Conservation (phyloP, 2,113 vertebrate genomes). For the Tautogolabrus adspersus region DNA sequence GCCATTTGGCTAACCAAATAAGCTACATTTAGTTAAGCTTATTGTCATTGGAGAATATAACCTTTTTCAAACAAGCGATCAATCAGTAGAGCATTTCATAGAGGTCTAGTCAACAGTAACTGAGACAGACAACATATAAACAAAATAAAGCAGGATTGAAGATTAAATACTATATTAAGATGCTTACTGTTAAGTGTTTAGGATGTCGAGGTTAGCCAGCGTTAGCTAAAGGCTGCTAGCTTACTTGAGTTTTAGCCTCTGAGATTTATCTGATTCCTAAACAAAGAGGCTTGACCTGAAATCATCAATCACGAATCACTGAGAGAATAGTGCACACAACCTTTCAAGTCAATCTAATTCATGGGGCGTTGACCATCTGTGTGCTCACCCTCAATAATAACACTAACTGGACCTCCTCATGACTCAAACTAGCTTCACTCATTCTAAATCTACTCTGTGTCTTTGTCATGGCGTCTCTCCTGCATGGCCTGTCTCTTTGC, state of each 20-base stretch:
- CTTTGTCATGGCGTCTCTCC: slow-evolving; percentile 34
- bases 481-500: slow-evolving; percentile 52
- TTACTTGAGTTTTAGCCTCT: no score
- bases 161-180: no score
- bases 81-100: no score
- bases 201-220: no score
- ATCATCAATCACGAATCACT: not conserved
- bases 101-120: no score
- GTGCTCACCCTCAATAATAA: not conserved
- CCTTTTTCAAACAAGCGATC: no score
- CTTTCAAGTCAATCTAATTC: not conserved
- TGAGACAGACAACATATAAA: no score
- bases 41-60: not conserved
- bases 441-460: slow-evolving; percentile 24
- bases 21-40: not conserved
- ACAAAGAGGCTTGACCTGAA: not conserved
- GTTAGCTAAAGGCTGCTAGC: no score
- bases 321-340: no score
- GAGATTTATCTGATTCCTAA: not conserved
- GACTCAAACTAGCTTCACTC: slow-evolving; percentile 9
- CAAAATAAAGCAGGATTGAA: no score
- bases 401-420: slow-evolving; percentile 22
- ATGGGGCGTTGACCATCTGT: not conserved
- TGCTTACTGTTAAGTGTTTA: no score
- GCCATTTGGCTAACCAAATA: no score